phyloP scores from a whole-genome alignment of 2,888 invertebrate genomes.

The Troides helena region DNA sequence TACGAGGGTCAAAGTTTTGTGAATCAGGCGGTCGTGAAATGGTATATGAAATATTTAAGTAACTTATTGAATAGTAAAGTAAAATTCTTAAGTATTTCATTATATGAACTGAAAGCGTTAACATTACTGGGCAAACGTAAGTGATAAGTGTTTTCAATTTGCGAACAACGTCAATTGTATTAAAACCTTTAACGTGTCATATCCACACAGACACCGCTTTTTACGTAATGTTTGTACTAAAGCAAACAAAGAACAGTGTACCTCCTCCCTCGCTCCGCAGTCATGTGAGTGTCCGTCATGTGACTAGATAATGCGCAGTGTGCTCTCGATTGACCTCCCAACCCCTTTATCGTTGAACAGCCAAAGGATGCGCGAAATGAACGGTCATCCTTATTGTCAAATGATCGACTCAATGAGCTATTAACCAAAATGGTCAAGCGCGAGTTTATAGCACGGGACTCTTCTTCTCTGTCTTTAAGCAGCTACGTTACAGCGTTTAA shows the following conservation, averaged over 20 bases:
- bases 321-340: slow-evolving; percentile 35
- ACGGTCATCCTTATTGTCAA: slow-evolving; percentile 37
- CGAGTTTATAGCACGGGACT: background rate
- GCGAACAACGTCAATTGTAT: slow-evolving; percentile 4
- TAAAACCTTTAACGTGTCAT: background rate
- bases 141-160: slow-evolving; percentile 6
- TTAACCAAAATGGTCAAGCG: slow-evolving; percentile 15
- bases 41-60: too few species aligned
- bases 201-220: background rate
- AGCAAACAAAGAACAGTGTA: slow-evolving; percentile 30
- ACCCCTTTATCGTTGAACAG: slow-evolving; percentile 39
- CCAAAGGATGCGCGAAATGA: slow-evolving; percentile 38
- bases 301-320: slow-evolving; percentile 32
- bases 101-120: background rate
- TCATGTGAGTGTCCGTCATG: slow-evolving; percentile 35
- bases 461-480: too few species aligned
- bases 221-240: slow-evolving; percentile 8
- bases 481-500: too few species aligned
- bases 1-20: too few species aligned
- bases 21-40: too few species aligned
- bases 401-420: slow-evolving; percentile 32
- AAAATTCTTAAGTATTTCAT: too few species aligned
- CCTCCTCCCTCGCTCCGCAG: slow-evolving; percentile 13
- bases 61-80: too few species aligned
- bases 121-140: background rate